Base-by-base conservation (phyloP, 2,888 invertebrate genomes). In the Oscheius sp. region DNA sequence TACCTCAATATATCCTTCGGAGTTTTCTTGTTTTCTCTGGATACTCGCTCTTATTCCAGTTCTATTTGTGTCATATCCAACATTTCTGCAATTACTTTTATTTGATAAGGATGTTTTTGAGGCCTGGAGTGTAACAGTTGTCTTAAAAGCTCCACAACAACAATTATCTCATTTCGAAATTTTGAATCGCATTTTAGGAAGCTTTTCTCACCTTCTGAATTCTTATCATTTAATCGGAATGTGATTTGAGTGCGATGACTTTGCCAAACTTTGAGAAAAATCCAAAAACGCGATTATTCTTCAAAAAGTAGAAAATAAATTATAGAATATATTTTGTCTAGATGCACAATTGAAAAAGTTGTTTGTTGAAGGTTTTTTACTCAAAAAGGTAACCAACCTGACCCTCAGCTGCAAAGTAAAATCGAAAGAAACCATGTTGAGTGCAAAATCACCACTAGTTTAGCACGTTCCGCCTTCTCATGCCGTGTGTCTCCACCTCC, bases 81-180 rank as follows among this genome's bases (percentile, higher is more conserved):
- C 45, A 61, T 61, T 61, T 61, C 61, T 61, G 31, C n/a, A 42
- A 42, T 42, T 37, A 8, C 37, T n/a, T n/a, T n/a, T n/a, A n/a
- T n/a, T n/a, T n/a, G n/a, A n/a, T n/a, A n/a, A n/a, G n/a, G n/a
- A n/a, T n/a, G n/a, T n/a, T n/a, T n/a, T n/a, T n/a, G n/a, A n/a
- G n/a, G n/a, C n/a, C n/a, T n/a, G n/a, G n/a, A n/a, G n/a, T n/a
- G n/a, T n/a, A n/a, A n/a, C n/a, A n/a, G n/a, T n/a, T n/a, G n/a
- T n/a, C n/a, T n/a, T n/a, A n/a, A n/a, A n/a, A n/a, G n/a, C n/a
- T n/a, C n/a, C n/a, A n/a, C n/a, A n/a, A n/a, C n/a, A n/a, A n/a
- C n/a, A n/a, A n/a, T n/a, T n/a, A n/a, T n/a, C n/a, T n/a, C n/a
- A n/a, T n/a, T n/a, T n/a, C n/a, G n/a, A n/a, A n/a, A n/a, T n/a